Conservation (phyloP, 2,113 vertebrate genomes). For the Rhinolophus sinicus region DNA sequence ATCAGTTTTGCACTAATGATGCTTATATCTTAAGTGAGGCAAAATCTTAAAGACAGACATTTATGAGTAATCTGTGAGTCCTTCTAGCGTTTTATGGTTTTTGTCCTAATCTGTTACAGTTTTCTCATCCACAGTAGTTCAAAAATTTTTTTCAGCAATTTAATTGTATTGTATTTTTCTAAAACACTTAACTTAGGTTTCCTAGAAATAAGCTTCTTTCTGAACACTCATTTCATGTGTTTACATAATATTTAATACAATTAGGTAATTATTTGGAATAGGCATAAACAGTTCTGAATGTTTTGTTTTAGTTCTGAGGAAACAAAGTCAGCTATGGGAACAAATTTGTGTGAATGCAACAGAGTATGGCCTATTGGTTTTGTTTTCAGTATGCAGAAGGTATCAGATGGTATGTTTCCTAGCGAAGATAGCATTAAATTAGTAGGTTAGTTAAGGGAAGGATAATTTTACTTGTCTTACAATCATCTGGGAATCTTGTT, state of each 20-base stretch:
- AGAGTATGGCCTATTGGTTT: background rate
- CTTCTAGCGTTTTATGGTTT: background rate
- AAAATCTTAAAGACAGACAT: background rate
- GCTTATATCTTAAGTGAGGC: background rate
- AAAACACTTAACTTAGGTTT: conserved; percentile 44
- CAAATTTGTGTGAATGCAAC: background rate
- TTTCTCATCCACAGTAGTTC: background rate
- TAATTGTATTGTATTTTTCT: conserved; percentile 6
- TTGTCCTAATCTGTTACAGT: background rate
- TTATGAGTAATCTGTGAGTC: background rate
- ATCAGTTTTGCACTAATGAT: background rate
- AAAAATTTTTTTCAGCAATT: conserved; percentile 15
- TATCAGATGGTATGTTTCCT: background rate
- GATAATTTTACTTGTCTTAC: background rate
- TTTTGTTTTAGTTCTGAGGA: conserved; percentile 24
- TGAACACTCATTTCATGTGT: background rate
- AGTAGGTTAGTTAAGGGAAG: background rate
- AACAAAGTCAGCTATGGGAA: background rate
- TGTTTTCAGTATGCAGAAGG: background rate
- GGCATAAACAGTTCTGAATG: background rate
- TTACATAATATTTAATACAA: conserved; percentile 38
- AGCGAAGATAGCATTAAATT: background rate
- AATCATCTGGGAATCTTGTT: background rate
- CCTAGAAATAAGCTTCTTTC: background rate
- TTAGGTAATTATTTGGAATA: background rate